Evolutionary conservation across 1,140 invertebrate species (phyloP), one percentile per base, ranked within the genome.

Genomic region (Adoxophyes honmai): DNA sequence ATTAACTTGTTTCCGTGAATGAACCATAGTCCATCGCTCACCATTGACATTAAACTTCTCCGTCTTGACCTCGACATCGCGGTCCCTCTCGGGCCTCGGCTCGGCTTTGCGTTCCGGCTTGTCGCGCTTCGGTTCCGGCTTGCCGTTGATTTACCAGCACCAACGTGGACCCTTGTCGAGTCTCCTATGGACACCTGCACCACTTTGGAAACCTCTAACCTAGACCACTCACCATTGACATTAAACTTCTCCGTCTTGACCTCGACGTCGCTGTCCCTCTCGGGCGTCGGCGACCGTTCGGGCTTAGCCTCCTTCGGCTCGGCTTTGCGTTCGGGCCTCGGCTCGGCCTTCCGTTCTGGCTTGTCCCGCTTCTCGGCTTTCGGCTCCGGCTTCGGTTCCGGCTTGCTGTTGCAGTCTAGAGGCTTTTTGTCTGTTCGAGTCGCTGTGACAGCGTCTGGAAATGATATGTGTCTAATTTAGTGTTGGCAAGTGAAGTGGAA

Each of bases 1-100:
- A n/a, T n/a, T n/a, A n/a, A n/a, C n/a, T n/a, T n/a, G n/a, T n/a
- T n/a, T n/a, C n/a, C n/a, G n/a, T n/a, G n/a, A n/a, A n/a, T n/a
- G n/a, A n/a, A n/a, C n/a, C n/a, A n/a, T n/a, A n/a, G n/a, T n/a
- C n/a, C n/a, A 18, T n/a, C 7, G 62, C 69, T 60, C 52, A 82
- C 81, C 79, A 34, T 86, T 86, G 15, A 83, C 66, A 64, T 64
- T 82, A 59, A 73, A 75, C 48, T 74, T 86, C 37, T 84, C 81
- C 15, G 14, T 36, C 10, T 18, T 38, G 0, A 48, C 34, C 0
- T 57, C 56, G 2, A 44, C 52, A 8, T 48, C 33, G 59, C 57
- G 55, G 21, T 54, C 52, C 5, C 66, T 37, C 14, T 68, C 62
- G 6, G 62, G 57, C 14, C 34, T 66, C 34, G 64, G 59, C 0